Evolutionary conservation across 2,113 vertebrate genomes (phyloP).

Genomic region (Theristicus caerulescens): DNA sequence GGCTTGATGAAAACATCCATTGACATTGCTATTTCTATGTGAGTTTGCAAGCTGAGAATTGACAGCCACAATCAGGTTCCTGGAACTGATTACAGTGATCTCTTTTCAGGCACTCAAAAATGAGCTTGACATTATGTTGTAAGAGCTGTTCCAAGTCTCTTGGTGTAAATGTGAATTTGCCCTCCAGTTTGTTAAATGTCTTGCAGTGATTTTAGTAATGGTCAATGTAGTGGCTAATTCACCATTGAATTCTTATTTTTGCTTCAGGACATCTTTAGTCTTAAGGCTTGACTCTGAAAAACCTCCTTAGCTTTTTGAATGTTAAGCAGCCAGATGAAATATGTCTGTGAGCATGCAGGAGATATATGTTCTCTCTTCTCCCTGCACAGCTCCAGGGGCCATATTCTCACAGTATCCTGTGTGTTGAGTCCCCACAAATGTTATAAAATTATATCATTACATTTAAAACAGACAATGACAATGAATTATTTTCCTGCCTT

Average conservation of each 20-base stretch:
- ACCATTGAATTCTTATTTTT: constrained; percentile 21
- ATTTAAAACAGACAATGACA: neutral
- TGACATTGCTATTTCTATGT: neutral
- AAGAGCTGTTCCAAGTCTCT: neutral
- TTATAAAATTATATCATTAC: neutral
- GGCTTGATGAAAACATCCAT: neutral
- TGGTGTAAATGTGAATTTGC: constrained; percentile 17
- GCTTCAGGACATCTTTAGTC: constrained; percentile 20
- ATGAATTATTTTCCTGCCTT: neutral
- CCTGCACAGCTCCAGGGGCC: neutral
- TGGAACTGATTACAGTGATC: neutral
- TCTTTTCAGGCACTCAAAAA: neutral
- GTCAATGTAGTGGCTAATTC: constrained; percentile 53
- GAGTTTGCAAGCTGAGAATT: neutral
- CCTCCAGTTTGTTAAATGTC: constrained; percentile 12
- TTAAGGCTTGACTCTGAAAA: neutral
- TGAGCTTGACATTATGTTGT: neutral
- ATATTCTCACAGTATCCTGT: neutral
- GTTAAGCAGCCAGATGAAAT: neutral
- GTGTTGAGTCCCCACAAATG: neutral
- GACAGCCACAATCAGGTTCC: neutral
- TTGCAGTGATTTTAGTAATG: constrained; percentile 45
- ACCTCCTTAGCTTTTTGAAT: neutral
- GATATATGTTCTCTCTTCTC: neutral
- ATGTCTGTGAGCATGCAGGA: neutral